Percentiles rank a stretch among this genome's conserved stretches.
These are phyloP conservation scores for Drymodes brunneopygia DNA, from an alignment of 2,113 vertebrate species.

Conservation along the genomic window DNA sequence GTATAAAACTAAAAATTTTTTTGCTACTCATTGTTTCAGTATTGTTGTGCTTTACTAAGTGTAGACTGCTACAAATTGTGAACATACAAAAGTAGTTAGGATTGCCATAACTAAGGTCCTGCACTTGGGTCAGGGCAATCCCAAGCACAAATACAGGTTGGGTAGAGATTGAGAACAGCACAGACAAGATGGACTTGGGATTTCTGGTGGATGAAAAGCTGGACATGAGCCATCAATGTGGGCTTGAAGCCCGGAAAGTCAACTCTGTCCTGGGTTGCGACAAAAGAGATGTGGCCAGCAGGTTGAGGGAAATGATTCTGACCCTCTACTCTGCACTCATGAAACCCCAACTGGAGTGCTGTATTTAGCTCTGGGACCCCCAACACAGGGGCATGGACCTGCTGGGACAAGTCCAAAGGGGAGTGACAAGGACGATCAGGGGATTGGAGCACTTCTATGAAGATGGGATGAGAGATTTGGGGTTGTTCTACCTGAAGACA, in stretches of 20 bases:
- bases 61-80: neutral
- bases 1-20: neutral
- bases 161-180: neutral
- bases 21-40: neutral
- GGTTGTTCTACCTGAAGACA: neutral
- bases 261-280: neutral
- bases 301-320: accelerated
- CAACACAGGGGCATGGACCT: neutral
- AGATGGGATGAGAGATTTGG: neutral
- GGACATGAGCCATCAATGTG: no score
- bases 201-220: accelerated
- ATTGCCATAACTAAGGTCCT: neutral
- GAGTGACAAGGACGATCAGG: neutral
- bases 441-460: neutral
- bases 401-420: neutral
- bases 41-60: neutral
- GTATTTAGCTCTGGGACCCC: neutral
- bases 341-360: neutral
- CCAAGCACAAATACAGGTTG: neutral
- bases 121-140: neutral
- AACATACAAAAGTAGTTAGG: neutral
- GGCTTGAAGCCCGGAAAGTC: neutral
- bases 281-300: neutral
- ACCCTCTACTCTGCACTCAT: neutral
- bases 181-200: accelerated